Evolutionary conservation across 2,797 vertebrate species (phyloP), one percentile per base, ranked within the genome.

Genomic region (Ispidina lecontei): DNA sequence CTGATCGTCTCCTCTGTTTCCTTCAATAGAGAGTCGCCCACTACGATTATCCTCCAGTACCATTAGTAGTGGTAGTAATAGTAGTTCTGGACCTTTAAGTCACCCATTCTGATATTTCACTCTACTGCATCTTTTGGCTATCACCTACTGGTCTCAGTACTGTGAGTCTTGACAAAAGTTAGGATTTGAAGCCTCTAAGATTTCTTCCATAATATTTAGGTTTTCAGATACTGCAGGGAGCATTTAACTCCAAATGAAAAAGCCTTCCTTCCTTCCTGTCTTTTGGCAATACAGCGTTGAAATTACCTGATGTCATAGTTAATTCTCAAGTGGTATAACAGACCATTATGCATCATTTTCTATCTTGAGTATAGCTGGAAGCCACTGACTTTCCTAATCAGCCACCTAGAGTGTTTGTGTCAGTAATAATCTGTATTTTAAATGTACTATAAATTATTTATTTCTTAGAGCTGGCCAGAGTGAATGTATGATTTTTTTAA

Each of bases 241-340:
- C 68, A 51, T 81, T 96, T 94, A 90, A 82, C 37, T 90, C 70
- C n/a, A 60, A 84, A 73, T 76, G 77, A 76, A 88, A 91, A 92
- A 84, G 18, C 23, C 58, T 95, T 63, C 84, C 80, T 95, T 88
- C 88, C 93, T 95, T 94, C 85, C 82, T 93, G 85, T 84, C 86
- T 94, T 93, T 86, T 91, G 90, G 92, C 92, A 93, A n/a, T 78
- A 70, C 31, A 43, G 68, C 0, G 0, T 28, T 91, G 73, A 92
- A 96, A 91, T 94, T 94, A 88, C 89, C 91, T 88, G 80, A 93
- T 96, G 77, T 94, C 87, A 85, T 84, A 9, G 2, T 91, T 88
- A 88, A 88, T 93, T 91, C 87, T 92, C 65, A 78, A 86, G 78
- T 73, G 76, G 44, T 90, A 51, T 84, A 90, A 91, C 90, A 93